Evolutionary conservation across 1,140 invertebrate species (phyloP).

Genomic region (Drosophila ohnishii): DNA sequence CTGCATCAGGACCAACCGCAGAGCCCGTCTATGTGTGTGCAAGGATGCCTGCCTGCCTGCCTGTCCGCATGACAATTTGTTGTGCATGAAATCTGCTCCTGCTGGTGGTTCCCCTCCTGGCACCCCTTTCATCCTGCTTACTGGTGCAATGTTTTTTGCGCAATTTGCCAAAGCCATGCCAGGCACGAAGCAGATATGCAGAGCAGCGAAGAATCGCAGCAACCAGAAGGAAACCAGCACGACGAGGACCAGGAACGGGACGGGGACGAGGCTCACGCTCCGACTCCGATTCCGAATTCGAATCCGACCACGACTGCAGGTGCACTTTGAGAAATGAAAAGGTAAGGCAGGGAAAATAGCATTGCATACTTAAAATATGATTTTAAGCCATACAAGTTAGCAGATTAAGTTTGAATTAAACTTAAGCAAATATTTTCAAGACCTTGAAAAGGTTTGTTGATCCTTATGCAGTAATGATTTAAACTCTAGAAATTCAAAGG

Average conservation of each 20-base stretch:
- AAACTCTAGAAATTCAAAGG: fast-evolving
- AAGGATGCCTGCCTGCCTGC: constrained; percentile 50
- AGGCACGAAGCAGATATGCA: constrained; percentile 74
- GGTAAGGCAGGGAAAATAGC: fast-evolving
- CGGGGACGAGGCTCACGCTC: constrained; percentile 20
- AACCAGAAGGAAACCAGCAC: constrained; percentile 39
- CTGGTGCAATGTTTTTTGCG: constrained; percentile 74
- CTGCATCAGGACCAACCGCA: constrained; percentile 67
- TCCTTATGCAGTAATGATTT: too few relatives aligned
- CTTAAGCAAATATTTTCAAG: not conserved
- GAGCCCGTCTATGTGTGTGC: constrained; percentile 41
- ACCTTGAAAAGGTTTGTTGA: not conserved
- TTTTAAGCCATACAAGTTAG: not conserved
- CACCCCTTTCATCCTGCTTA: constrained; percentile 28
- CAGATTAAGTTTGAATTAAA: not conserved
- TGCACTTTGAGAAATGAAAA: constrained; percentile 11
- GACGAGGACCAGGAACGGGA: constrained; percentile 7
- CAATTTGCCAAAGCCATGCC: constrained; percentile 78
- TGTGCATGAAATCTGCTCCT: constrained; percentile 70
- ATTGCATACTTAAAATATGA: not conserved
- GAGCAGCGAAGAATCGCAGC: constrained; percentile 31
- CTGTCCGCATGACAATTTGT: constrained; percentile 81
- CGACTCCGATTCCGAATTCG: constrained; percentile 37
- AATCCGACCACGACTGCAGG: constrained; percentile 26
- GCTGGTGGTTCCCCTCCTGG: constrained; percentile 19